Evolutionary conservation across 1,140 invertebrate genomes (phyloP), one percentile per base, ranked within the genome.

Genomic region (Platyscapa corneri): DNA sequence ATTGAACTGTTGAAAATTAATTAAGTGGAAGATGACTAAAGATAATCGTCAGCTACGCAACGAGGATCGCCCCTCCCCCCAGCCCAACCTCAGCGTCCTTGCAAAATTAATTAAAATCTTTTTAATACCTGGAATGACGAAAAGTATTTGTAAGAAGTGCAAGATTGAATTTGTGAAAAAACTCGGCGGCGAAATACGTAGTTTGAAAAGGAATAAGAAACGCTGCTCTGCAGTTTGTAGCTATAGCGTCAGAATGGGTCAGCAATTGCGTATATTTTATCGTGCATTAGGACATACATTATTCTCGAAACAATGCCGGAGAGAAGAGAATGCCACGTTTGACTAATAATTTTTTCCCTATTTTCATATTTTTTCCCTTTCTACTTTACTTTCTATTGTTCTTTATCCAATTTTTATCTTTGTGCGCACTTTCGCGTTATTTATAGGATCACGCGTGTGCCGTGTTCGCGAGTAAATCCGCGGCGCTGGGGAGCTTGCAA

Each of bases 341-440:
- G 70, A 39, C 70, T 39, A 74, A 74, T 74, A 74, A 74, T 74
- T 74, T 74, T 74, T n/a, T 27, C 3, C 70, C 23, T 42, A 42
- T 42, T 74, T 74, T 39, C 42, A 42, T 20, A 16, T 34, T 18
- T 70, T 70, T 70, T 70, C 42, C 37, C 0, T 74, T n/a, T 74
- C 27, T 42, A n/a, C 39, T 74, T 74, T n/a, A n/a, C 23, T 74
- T 74, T 42, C 70, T 16, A 74, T 74, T 42, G 70, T 74, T 74
- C 37, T 37, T 42, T 10, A 8, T 74, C 37, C 70, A 74, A 74
- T 74, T 74, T 74, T 42, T 42, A 74, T 74, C 30, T 42, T 39
- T 42, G 18, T 42, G 8, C 37, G 37, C 23, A n/a, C 39, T 16
- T 32, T 77, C 42, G 27, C n/a, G 46, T 56, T 49, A 23, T 34